A percentile compares a stretch with the other conserved stretches of the same genome.
Evolutionary conservation across 2,888 invertebrate species (phyloP).

Genomic region (Hyppa rectilinea): DNA sequence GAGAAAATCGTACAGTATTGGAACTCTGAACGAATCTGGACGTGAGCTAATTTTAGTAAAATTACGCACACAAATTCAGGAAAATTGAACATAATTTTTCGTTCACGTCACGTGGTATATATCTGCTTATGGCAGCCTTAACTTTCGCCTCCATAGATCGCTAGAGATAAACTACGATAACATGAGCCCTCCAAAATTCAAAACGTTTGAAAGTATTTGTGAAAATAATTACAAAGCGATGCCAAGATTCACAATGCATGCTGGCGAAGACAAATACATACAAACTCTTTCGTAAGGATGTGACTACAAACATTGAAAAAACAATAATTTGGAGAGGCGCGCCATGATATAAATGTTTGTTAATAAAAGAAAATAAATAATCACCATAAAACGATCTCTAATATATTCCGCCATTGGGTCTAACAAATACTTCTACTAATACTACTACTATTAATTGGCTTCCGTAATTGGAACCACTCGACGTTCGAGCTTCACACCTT

Average conservation of each 20-base stretch:
- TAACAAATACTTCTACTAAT: slow-evolving; percentile 29
- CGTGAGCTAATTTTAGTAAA: neutral
- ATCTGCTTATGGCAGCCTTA: neutral
- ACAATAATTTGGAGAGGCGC: no score
- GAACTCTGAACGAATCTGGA: neutral
- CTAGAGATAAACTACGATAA: no score
- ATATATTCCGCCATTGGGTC: slow-evolving; percentile 6
- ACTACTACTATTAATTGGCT: slow-evolving; percentile 33
- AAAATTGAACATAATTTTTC: neutral
- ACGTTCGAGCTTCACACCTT: slow-evolving; percentile 36
- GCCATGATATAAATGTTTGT: no score
- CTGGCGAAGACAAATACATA: no score
- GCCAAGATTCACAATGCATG: no score
- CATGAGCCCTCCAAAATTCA: no score
- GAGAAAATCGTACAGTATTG: neutral
- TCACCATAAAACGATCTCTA: slow-evolving; percentile 10
- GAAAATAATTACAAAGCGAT: no score
- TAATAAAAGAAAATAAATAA: neutral
- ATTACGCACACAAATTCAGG: neutral
- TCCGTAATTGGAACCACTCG: slow-evolving; percentile 29
- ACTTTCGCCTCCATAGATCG: neutral
- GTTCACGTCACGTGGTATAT: no score
- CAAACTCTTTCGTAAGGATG: no score
- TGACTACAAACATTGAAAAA: no score
- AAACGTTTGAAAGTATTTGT: no score